Evolutionary conservation across 2,797 vertebrate genomes (phyloP), one percentile per base, ranked within the genome.

Genomic region (Enteromius anoplus): DNA sequence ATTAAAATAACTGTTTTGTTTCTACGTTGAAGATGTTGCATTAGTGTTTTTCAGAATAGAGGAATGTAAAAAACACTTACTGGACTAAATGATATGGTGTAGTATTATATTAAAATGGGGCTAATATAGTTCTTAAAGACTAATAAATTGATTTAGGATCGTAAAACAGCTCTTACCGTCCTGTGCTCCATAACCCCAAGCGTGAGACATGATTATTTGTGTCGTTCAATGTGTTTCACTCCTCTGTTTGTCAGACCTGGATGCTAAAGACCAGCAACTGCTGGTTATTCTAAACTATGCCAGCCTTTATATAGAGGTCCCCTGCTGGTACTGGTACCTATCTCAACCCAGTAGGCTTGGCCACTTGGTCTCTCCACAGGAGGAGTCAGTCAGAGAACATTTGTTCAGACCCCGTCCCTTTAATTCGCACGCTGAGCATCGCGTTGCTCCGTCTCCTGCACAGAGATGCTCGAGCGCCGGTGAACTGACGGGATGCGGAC

Each of bases 171-270:
- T 21, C 94, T 93, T 90, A 96, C 95, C 95, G 85, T 95, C 82
- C 42, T 49, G 1, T 6, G 88, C 2, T 89, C 89, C 91, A 85
- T 96, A 96, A 88, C 94, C 94, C 95, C 95, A 96, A 62, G 26
- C 84, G 10, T 94, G 92, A 92, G 93, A 87, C 94, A 95, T 94
- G 82, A 26, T 84, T 80, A 55, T 42, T 26, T 45, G 26, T 58
- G 60, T 10, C 53, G 40, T 85, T 76, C 37, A 6, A 5, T 49
- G 55, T 15, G 17, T 55, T 58, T 17, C 10, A 75, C 47, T 53
- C 8, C 51, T 78, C 76, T 80, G 32, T 62, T 64, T 64, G 68
- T 84, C 40, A 51, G 42, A 79, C 32, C 34, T n/a, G 37, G 37
- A 65, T 60, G 76, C 53, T 72, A 69, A 78, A 49, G 34, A 58